Evolutionary conservation across 2,113 vertebrate genomes (phyloP), one percentile per base, ranked within the genome.

Genomic region (Malaclemys terrapin): DNA sequence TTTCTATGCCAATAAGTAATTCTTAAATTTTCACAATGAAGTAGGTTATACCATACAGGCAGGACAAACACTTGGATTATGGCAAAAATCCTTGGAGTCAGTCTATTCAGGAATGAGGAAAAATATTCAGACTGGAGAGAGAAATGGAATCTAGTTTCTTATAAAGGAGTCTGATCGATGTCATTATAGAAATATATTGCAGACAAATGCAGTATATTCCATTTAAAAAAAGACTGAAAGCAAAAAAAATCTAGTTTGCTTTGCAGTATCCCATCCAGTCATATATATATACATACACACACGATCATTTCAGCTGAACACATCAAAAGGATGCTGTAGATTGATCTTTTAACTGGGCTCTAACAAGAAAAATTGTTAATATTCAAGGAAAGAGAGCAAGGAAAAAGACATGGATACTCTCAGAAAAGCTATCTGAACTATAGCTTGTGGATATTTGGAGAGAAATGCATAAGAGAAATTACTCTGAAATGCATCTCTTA

Each of bases 41-140:
- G 56, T 42, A 42, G 47, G 12, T 11, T 75, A 9, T 35, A 27
- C 27, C 12, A 80, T 5, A 90, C 24, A 38, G 76, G 75, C 1
- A 88, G 10, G 8, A 7, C 17, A 81, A 16, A 69, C 49, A 49
- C 10, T 6, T 27, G 12, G 10, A 0, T 0, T 42, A 8, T 54
- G 12, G 57, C 2, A 80, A 91, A 79, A 45, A 84, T 16, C n/a
- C 10, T 47, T 88, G 52, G 93, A 5, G 31, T 50, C 69, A 79
- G 20, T 54, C 62, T 84, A 6, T 80, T 86, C 49, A 82, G 72
- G 45, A 90, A 78, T 2, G 16, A 88, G 91, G 89, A 42, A 81
- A 88, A 84, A 82, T 62, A 90, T 24, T 72, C 84, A 80, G 89
- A 91, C 11, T 17, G 69, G 79, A 49, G 3, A 93, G 89, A 38